Base-by-base conservation (phyloP, 2,888 invertebrate species). In the Ophonus ardosiacus region DNA sequence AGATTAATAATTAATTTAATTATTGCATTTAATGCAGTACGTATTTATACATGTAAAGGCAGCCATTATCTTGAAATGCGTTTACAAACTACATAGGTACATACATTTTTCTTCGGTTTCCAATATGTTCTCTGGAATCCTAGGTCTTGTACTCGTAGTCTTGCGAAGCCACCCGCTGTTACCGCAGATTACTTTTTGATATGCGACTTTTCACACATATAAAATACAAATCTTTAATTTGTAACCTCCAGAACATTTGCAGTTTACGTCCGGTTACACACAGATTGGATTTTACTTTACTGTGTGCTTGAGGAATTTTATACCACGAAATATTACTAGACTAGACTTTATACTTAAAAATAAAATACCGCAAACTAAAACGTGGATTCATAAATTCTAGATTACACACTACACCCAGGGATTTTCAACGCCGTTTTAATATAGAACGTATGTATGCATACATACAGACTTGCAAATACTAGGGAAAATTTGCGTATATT, bases 171-270 rank as follows among this genome's bases (percentile, higher is more conserved):
- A 7, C 79, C 79, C 31, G 79, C 61, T 61, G 79, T 57, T 59
- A 38, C 56, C 59, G 38, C 59, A 38, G 79, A 79, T 79, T 79
- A 79, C 79, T 79, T 79, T 79, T 79, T 79, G 79, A 79, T 79
- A 61, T 79, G 79, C 79, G 79, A 79, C 79, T 79, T 59, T 79
- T 79, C 79, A 8, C 57, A 61, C 79, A 79, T 79, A 79, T 79
- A 79, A 79, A 79, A 59, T 79, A 40, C 43, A 74, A 74, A 74
- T 74, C 71, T 74, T 74, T 74, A 74, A 74, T 74, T 74, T 74
- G 71, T 74, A 74, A 74, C 71, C 71, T 17, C 71, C 15, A 43
- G 43, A 43, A 74, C 43, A 43, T 74, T 74, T 68, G 68, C 68
- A 68, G 68, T 68, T 68, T 68, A 68, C 68, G 68, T 68, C 38